Evolutionary conservation across 2,888 invertebrate genomes (phyloP).

Genomic region (Oxycera nigricornis): DNA sequence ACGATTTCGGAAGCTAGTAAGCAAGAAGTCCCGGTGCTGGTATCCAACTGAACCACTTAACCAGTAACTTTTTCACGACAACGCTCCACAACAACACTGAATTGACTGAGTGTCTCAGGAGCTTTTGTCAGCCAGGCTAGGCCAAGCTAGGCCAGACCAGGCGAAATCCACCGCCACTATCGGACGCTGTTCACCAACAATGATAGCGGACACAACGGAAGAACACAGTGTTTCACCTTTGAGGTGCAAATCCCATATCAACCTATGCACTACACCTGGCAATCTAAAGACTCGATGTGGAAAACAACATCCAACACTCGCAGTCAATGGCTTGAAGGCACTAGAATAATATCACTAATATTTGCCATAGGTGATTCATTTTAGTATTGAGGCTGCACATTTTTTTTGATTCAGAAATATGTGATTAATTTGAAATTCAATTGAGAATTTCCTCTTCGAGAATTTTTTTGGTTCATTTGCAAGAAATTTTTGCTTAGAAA

Average conservation of each 20-base stretch:
- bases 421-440: too few relatives aligned
- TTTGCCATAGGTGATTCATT: too few relatives aligned
- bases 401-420: too few relatives aligned
- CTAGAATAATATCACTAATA: too few relatives aligned
- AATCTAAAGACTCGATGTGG: too few relatives aligned
- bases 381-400: too few relatives aligned
- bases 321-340: too few relatives aligned
- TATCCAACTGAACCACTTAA: neutral
- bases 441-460: too few relatives aligned
- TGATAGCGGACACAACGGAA: neutral
- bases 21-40: neutral
- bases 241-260: neutral
- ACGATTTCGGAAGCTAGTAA: too few relatives aligned
- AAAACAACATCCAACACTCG: too few relatives aligned
- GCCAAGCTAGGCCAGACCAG: neutral
- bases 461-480: too few relatives aligned
- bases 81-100: neutral
- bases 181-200: neutral
- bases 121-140: conserved; percentile 14
- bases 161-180: neutral
- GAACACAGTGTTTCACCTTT: neutral
- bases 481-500: too few relatives aligned
- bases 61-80: neutral
- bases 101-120: conserved; percentile 4
- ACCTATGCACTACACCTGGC: neutral